Percentiles rank a stretch among this genome's conserved stretches.
These are phyloP conservation scores for Brenthis ino DNA, from an alignment of 2,888 invertebrate species.

Conservation along the genomic window DNA sequence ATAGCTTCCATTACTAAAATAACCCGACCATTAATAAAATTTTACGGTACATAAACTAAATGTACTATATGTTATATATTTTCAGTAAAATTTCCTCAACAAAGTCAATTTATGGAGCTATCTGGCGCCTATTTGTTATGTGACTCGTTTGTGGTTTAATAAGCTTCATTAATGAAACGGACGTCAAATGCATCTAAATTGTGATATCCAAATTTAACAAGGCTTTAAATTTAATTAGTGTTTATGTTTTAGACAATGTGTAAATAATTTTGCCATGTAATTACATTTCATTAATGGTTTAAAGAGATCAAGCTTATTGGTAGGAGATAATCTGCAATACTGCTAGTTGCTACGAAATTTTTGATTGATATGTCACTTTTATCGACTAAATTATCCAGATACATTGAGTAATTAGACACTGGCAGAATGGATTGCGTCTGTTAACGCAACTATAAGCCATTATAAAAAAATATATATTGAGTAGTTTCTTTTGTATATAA, in stretches of 20 bases:
- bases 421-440: no score
- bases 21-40: not conserved
- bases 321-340: no score
- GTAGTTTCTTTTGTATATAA: no score
- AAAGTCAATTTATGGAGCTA: conserved; percentile 16
- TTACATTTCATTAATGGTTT: no score
- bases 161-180: conserved; percentile 22
- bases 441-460: no score
- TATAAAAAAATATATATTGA: no score
- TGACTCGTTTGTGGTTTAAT: conserved; percentile 20
- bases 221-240: conserved; percentile 11
- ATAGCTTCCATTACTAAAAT: not conserved
- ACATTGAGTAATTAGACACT: no score
- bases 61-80: conserved; percentile 3
- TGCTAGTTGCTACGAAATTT: no score
- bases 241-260: conserved; percentile 2
- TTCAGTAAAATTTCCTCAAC: conserved; percentile 8
- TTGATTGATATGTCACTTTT: no score
- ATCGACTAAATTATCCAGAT: no score
- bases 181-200: conserved; percentile 22
- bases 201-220: conserved; percentile 7
- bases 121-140: conserved; percentile 17
- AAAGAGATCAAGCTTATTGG: no score
- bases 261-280: not conserved
- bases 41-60: not conserved